Evolutionary conservation across 1,140 invertebrate species (phyloP).

Genomic region (Dreissena rostriformis): DNA sequence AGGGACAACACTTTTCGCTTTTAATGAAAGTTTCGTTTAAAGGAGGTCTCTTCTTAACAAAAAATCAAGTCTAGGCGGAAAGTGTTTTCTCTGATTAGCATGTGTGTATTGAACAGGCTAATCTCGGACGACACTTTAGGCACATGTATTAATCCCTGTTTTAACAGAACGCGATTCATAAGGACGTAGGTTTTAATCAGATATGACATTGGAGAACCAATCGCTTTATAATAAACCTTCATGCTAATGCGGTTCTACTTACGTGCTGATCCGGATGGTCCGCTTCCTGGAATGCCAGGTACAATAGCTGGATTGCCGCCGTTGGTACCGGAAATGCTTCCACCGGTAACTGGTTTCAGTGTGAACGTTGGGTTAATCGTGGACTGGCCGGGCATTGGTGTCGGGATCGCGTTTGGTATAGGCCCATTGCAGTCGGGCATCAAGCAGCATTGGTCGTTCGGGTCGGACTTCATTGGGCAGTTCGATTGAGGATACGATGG

Average conservation of each 20-base stretch:
- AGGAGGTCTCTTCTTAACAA: no score
- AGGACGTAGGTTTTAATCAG: no score
- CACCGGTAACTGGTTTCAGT: conserved; percentile 46
- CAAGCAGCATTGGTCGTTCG: conserved; percentile 60
- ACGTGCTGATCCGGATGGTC: conserved; percentile 29
- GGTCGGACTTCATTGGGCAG: conserved; percentile 56
- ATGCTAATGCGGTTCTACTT: not conserved
- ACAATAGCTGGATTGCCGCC: conserved; percentile 45
- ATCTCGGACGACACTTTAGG: no score
- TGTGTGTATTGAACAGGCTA: no score
- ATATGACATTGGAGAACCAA: no score
- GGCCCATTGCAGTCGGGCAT: conserved; percentile 65
- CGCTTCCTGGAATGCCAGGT: conserved; percentile 35
- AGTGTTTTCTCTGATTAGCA: no score
- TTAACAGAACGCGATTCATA: no score
- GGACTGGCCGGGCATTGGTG: conserved; percentile 25
- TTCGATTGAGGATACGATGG: conserved; percentile 49
- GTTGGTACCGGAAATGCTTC: conserved; percentile 44
- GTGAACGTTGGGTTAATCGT: conserved; percentile 48
- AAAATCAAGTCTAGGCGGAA: no score
- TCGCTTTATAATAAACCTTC: no score
- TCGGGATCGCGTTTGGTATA: conserved; percentile 56
- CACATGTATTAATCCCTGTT: no score
- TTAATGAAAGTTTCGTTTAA: no score
- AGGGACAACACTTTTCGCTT: no score